Base-by-base conservation (phyloP, 2,888 invertebrate genomes). In the Andrena bucephala region DNA sequence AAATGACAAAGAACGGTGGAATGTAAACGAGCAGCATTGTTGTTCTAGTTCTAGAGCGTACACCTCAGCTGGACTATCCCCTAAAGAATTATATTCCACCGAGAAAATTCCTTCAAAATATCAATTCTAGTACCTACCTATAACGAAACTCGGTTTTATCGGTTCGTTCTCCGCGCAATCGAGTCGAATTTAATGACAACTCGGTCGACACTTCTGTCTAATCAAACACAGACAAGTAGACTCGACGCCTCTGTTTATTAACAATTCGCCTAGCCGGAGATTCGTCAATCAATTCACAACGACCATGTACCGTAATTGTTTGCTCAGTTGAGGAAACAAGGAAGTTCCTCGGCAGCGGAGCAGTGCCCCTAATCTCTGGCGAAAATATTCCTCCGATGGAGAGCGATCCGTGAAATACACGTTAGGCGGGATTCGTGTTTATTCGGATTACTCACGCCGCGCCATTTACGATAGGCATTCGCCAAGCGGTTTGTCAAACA, bases 1-100 rank as follows among this genome's bases (percentile, higher is more conserved):
- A 52, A 50, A 60, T 85, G 80, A 87, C 65, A 83, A 68, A 87
- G 77, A 70, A 33, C 60, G 31, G 24, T 74, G 74, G 71, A 85
- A 86, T 83, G 73, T 50, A 59, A 82, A 57, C 54, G 63, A 73
- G 20, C 48, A 29, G 33, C 33, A 13, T 78, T 76, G 48, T n/a
- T 29, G 20, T 60, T 8, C 24, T 54, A 62, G 24, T 7, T 52
- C 3, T 54, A 36, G 54, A 65, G 4, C 20, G 27, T 10, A 6
- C 59, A 65, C 59, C 33, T 65, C 59, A 10, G 50, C 27, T 8
- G 20, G 29, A 62, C 50, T 36, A 57, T 63, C 42, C 42, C 42
- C 16, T 1, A 16, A 42, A 42, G 42, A 42, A 42, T 42, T 42
- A 42, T 42, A 42, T 42, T 42, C 42, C 16, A 16, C 42, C 16